Evolutionary conservation across 2,113 vertebrate species (phyloP), one percentile per base, ranked within the genome.

Genomic region (Melanostigma gelatinosum): DNA sequence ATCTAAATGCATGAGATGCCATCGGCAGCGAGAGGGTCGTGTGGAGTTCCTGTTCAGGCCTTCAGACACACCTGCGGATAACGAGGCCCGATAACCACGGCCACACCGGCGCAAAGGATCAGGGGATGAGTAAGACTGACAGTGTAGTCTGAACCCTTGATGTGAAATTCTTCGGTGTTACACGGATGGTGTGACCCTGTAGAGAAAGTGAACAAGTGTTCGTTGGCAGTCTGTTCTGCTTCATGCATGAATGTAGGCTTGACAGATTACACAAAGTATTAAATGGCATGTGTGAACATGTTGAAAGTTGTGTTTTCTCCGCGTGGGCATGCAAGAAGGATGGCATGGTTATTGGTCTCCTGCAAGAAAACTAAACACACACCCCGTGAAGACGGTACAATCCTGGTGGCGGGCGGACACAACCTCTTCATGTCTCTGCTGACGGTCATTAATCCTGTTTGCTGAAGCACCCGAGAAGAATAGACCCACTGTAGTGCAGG

Each of bases 391-490:
- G 66, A 74, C 78, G 34, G 67, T 87, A 80, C 87, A 86, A 79
- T 89, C 57, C 50, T 65, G 79, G 61, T 88, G 80, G 70, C 64
- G 66, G 75, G 81, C 80, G 67, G 77, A 79, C 85, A 81, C 87
- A 87, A 85, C 84, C 81, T 84, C 79, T 88, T 86, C 79, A 85
- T 77, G 81, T 81, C 72, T 58, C 77, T 57, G 77, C 79, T 0
- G 62, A 72, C 80, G 86, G 86, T 83, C 84, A 83, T 87, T 89
- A 82, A 89, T 90, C 84, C 76, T 90, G 70, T 80, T 86, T 72
- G 89, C 75, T 79, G 85, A 93, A 86, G 80, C 87, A 85, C 4
- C 50, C 20, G 24, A 74, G 85, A 90, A 89, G 88, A 92, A 92
- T 87, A 80, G 83, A 86, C 24, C 62, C 82, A 77, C 82, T 89